Base-by-base conservation (phyloP, 2,888 invertebrate genomes). In the Andrena chrysosceles region DNA sequence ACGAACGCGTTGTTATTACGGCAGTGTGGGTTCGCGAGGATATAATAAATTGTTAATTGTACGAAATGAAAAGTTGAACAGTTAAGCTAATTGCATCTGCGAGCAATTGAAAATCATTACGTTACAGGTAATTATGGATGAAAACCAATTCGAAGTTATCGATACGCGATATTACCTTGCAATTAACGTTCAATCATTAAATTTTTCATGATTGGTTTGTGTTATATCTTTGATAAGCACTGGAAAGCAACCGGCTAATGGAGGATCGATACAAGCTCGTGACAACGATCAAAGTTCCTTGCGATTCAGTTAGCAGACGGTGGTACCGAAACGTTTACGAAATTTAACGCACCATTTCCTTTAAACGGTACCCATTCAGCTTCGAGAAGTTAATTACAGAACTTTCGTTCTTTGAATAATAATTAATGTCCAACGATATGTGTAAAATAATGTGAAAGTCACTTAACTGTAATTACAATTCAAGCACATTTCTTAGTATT, bases 11-110 rank as follows among this genome's bases (percentile, higher is more conserved):
- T 35, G 33, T 35, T 49, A 33, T 73, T 48, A 26, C 48, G 26
- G 2, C 4, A 42, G 23, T 8, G 6, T 26, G 16, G 13, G 56
- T 23, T 7, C 20, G 5, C 26, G 4, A 31, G 23, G 10, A n/a
- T 67, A 16, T 48, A 67, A 67, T 48, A 59, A 29, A 31, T 8
- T 31, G 29, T 23, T 73, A 67, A 73, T 67, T 67, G 23, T 20
- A 16, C 2, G 31, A 56, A 56, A 56, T 10, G 56, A 56, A 56
- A 56, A 26, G 42, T 42, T 16, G 16, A 5, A 42, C 42, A 16
- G 16, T 42, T 42, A 16, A 42, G 16, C 42, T 16, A 42, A 42
- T 42, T 42, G 42, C 42, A 16, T 42, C 16, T 42, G 42, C 16
- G 4, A 42, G 42, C 13, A 42, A 42, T 42, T 42, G 42, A 42